Conservation (phyloP, 1,140 invertebrate species). For the Cherax destructor region DNA sequence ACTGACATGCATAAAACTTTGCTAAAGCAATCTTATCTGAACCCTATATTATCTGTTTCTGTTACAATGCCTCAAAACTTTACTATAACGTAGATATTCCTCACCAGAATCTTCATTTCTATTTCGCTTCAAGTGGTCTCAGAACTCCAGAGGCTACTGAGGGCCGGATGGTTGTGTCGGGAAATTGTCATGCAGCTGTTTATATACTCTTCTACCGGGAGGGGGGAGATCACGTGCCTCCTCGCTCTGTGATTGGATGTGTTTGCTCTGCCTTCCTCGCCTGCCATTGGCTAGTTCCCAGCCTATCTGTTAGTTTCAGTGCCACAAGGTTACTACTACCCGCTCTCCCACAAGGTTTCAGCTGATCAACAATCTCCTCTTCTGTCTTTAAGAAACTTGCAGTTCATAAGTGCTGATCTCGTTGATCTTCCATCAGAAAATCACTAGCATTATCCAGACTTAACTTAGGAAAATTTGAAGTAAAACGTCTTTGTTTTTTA, state of each 20-base stretch:
- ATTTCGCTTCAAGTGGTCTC: neutral
- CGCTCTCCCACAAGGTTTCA: neutral
- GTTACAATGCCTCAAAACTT: too few species aligned
- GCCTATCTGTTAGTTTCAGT: neutral
- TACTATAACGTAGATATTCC: neutral
- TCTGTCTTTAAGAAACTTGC: too few species aligned
- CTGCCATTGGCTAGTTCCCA: constrained; percentile 6
- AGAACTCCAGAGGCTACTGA: constrained; percentile 22
- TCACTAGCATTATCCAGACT: neutral
- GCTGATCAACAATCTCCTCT: neutral
- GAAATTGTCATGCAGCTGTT: neutral
- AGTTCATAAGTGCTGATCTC: too few species aligned
- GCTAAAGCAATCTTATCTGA: too few species aligned
- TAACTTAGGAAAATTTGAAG: too few species aligned
- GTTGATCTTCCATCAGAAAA: too few species aligned
- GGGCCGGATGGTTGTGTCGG: constrained; percentile 17
- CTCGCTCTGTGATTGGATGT: constrained; percentile 12
- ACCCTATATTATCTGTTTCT: too few species aligned
- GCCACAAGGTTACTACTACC: constrained; percentile 10
- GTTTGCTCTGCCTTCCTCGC: neutral
- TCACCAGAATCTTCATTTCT: constrained; percentile 35
- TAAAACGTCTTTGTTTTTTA: too few species aligned
- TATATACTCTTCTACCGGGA: neutral
- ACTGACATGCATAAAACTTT: too few species aligned
- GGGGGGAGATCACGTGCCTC: neutral